Evolutionary conservation across 2,888 invertebrate genomes (phyloP), one percentile per base, ranked within the genome.

Genomic region (Drosophila nigricruria): DNA sequence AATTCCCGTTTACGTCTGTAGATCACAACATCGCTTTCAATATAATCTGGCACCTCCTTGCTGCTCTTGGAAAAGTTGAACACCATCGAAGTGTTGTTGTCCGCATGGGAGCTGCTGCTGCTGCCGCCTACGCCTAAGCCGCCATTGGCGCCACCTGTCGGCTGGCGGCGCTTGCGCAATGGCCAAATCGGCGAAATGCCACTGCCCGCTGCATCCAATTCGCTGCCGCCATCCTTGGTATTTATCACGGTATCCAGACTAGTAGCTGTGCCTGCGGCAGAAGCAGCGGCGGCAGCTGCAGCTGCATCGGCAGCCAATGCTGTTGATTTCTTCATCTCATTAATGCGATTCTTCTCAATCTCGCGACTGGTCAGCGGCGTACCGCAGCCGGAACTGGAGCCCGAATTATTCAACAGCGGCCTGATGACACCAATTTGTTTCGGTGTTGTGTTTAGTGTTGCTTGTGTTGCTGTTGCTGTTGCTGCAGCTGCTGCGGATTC

Each of bases 21-120:
- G 82, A 96, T 94, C 92, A 96, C 94, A 82, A 97, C 97, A 94
- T 97, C 97, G 93, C 97, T 97, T 92, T 97, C 97, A 91, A 98
- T 96, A 93, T 98, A 97, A 94, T 97, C 97, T 57, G 97, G 97
- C 89, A 97, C 97, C 90, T 96, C 96, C 93, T 96, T 96, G 91
- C 96, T 95, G 93, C 95, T 94, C 56, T 86, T 86, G 80, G 96
- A 96, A 93, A 97, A 98, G 94, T 97, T 97, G 94, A 97, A 97
- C 78, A 97, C 96, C 93, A 97, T 95, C 34, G 95, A 94, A 81
- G 96, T 96, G 82, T 95, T 96, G 90, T 94, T 94, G 79, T 95
- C 94, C 70, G 77, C 60, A 45, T 67, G 70, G 34, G 76, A 76
- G 53, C 45, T 57, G 40, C 45, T 57, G 40, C 54, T 45, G 40